A percentile compares a stretch with the other conserved stretches of the same genome.
These are phyloP conservation scores for Trachops cirrhosus DNA, from an alignment of 2,797 vertebrate species.

Conservation along the genomic window DNA sequence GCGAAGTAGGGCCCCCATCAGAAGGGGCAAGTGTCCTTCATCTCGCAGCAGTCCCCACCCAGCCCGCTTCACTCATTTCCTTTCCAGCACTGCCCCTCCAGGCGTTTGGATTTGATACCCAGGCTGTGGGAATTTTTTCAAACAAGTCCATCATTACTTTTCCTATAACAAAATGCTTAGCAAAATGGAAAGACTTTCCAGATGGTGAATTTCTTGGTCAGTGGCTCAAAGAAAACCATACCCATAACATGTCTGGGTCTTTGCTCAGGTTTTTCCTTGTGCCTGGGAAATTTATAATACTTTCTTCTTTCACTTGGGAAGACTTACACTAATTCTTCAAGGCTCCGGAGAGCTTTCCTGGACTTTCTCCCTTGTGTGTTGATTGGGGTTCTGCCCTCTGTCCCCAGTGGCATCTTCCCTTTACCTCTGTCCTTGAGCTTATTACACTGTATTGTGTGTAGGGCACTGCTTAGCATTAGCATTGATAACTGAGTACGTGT, in stretches of 20 bases:
- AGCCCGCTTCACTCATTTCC: background rate
- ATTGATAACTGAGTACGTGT: background rate
- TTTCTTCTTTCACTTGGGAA: conserved; percentile 7
- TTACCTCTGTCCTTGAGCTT: background rate
- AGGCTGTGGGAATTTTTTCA: background rate
- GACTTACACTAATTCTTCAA: background rate
- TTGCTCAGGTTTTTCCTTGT: conserved; percentile 34
- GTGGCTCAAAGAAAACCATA: background rate
- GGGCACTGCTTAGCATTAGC: background rate
- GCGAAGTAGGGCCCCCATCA: no score
- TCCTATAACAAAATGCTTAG: conserved; percentile 29
- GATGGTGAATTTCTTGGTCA: conserved; percentile 40
- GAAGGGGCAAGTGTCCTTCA: background rate
- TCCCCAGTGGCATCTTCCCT: background rate
- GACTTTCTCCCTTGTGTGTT: background rate
- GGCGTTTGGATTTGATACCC: conserved; percentile 37
- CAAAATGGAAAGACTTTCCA: conserved; percentile 54
- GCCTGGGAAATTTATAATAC: background rate
- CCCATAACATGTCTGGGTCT: background rate
- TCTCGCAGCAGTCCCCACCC: background rate
- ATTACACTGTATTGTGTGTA: background rate
- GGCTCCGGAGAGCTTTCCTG: background rate
- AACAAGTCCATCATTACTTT: conserved; percentile 48
- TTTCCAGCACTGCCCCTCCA: background rate
- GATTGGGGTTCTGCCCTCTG: background rate